These are phyloP conservation scores for Thera obeliscata DNA, from an alignment of 2,888 invertebrate species.

Conservation along the genomic window DNA sequence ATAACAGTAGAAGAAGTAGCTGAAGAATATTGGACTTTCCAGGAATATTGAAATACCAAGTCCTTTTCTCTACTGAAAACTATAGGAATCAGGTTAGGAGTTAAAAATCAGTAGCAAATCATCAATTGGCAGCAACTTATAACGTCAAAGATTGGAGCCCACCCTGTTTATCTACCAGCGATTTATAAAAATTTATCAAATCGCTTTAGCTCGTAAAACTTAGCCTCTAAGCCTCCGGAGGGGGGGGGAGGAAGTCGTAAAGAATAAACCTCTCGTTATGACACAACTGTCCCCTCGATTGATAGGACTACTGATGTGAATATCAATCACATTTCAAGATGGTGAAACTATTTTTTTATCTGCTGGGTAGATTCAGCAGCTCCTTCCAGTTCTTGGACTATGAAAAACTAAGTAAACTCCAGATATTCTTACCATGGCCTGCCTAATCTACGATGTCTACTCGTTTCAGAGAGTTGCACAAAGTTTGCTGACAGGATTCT, in stretches of 20 bases:
- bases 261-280: conserved; percentile 23
- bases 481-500: too few species aligned
- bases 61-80: too few species aligned
- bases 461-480: too few species aligned
- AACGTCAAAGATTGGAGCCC: neutral
- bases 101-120: neutral
- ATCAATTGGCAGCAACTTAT: conserved; percentile 2
- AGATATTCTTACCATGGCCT: too few species aligned
- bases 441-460: too few species aligned
- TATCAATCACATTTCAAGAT: conserved; percentile 6
- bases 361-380: neutral
- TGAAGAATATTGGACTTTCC: too few species aligned
- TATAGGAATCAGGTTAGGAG: neutral
- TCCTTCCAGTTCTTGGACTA: neutral
- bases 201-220: conserved; percentile 24
- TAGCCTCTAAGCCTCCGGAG: conserved; percentile 7
- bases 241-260: conserved; percentile 5
- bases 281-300: conserved; percentile 12
- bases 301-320: conserved; percentile 8
- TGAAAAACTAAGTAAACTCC: too few species aligned
- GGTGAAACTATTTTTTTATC: neutral
- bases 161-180: conserved; percentile 15
- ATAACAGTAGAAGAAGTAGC: too few species aligned
- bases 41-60: too few species aligned
- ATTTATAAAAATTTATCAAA: conserved; percentile 29